Conservation (phyloP, 2,113 vertebrate species). For the Mormoops blainvillei region DNA sequence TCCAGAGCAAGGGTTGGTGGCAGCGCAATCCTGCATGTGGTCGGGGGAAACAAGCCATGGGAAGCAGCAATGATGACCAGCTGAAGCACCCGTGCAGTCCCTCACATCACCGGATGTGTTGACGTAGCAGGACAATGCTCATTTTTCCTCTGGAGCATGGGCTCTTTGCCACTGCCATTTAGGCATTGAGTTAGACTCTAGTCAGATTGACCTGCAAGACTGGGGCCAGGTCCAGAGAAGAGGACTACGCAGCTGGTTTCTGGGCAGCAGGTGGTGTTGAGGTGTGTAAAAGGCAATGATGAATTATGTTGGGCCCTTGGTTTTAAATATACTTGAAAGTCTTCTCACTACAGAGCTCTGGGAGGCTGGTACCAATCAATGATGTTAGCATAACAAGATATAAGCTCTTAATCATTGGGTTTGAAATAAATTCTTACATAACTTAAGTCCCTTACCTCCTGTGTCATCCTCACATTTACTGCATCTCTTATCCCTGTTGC, state of each 20-base stretch:
- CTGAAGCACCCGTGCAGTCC: too few species aligned
- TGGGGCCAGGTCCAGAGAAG: not conserved
- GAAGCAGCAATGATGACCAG: not conserved
- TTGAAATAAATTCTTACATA: not conserved
- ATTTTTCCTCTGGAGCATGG: not conserved
- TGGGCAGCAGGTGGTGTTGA: not conserved
- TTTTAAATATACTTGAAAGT: not conserved
- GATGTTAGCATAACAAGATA: not conserved
- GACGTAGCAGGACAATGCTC: not conserved
- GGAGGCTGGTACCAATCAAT: not conserved
- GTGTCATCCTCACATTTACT: too few species aligned
- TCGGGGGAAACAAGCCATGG: not conserved
- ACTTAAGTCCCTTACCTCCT: not conserved
- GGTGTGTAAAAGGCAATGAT: not conserved
- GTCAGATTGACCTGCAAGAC: not conserved
- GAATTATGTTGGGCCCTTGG: not conserved
- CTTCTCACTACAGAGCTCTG: not conserved
- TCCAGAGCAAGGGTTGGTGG: not conserved
- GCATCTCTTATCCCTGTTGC: not conserved
- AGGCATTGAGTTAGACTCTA: not conserved
- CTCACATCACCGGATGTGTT: rapidly evolving
- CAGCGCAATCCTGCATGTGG: not conserved
- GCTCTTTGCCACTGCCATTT: not conserved
- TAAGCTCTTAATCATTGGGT: not conserved
- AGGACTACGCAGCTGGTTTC: not conserved